A percentile compares a stretch with the other conserved stretches of the same genome.
Evolutionary conservation across 1,140 invertebrate species (phyloP).

Genomic region (Ganaspis sp.): DNA sequence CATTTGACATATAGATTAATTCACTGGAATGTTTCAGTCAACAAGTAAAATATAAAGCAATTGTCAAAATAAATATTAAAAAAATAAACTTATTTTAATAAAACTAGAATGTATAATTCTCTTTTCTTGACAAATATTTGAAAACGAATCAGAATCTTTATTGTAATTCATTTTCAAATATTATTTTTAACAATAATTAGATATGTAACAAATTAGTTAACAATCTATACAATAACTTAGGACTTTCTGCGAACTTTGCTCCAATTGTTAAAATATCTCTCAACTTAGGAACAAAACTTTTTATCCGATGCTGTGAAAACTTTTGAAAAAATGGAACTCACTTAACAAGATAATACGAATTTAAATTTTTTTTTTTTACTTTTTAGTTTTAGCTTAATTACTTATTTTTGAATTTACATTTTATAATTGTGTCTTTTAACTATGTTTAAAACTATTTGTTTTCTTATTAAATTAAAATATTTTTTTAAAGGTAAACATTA

Average conservation of each 20-base stretch:
- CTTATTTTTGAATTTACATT: no score
- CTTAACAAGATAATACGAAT: no score
- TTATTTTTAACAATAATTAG: background rate
- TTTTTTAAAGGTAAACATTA: no score
- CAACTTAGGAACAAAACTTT: background rate
- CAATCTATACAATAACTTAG: background rate
- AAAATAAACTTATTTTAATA: background rate
- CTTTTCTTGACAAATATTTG: background rate
- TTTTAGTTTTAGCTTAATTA: no score
- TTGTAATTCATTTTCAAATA: background rate
- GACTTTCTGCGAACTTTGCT: background rate
- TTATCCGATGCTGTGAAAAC: background rate
- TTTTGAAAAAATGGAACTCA: background rate
- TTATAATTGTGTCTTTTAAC: no score
- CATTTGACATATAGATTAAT: background rate
- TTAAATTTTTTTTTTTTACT: background rate
- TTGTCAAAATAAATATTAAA: background rate
- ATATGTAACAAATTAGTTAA: background rate
- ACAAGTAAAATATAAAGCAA: background rate
- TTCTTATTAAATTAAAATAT: no score
- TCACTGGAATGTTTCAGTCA: slow-evolving; percentile 7
- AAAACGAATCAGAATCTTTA: background rate
- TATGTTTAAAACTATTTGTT: no score
- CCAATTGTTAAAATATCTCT: background rate
- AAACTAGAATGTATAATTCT: background rate